Percentiles rank a stretch among this genome's conserved stretches.
These are phyloP conservation scores for Drosophila seguyi DNA, from an alignment of 1,140 invertebrate genomes.

Conservation along the genomic window DNA sequence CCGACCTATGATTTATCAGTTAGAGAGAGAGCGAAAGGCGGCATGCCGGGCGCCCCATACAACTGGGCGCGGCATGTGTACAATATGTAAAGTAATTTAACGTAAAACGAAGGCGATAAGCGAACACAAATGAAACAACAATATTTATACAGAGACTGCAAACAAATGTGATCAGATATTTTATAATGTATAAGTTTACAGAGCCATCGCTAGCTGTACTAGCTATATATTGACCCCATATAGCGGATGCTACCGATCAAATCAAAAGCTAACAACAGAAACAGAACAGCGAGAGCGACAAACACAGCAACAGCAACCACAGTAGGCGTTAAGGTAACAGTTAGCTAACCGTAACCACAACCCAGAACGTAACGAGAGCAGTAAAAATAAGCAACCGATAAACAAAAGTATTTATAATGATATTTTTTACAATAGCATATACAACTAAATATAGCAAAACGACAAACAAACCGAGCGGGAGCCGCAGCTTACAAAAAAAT, in stretches of 20 bases:
- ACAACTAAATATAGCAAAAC: conserved; percentile 77
- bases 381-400: conserved; percentile 69
- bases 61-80: conserved; percentile 56
- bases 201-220: conserved; percentile 60
- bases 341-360: conserved; percentile 49
- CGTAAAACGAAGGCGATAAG: conserved; percentile 55
- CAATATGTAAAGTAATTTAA: conserved; percentile 69
- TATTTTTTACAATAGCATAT: conserved; percentile 84
- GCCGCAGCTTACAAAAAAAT: conserved; percentile 31
- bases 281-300: conserved; percentile 51
- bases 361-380: conserved; percentile 55
- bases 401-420: conserved; percentile 77
- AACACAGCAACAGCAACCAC: conserved; percentile 63
- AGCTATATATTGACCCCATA: conserved; percentile 36
- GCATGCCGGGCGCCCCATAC: conserved; percentile 19
- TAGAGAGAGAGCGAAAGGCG: conserved; percentile 28
- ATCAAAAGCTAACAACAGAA: conserved; percentile 65
- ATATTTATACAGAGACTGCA: conserved; percentile 85
- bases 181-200: conserved; percentile 84
- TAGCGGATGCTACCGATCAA: conserved; percentile 69
- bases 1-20: conserved; percentile 51
- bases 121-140: conserved; percentile 72
- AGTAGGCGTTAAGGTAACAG: conserved; percentile 52
- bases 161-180: conserved; percentile 86
- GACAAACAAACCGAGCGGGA: conserved; percentile 76